These are phyloP conservation scores for Abramis brama DNA, from an alignment of 2,113 vertebrate genomes.

Conservation along the genomic window DNA sequence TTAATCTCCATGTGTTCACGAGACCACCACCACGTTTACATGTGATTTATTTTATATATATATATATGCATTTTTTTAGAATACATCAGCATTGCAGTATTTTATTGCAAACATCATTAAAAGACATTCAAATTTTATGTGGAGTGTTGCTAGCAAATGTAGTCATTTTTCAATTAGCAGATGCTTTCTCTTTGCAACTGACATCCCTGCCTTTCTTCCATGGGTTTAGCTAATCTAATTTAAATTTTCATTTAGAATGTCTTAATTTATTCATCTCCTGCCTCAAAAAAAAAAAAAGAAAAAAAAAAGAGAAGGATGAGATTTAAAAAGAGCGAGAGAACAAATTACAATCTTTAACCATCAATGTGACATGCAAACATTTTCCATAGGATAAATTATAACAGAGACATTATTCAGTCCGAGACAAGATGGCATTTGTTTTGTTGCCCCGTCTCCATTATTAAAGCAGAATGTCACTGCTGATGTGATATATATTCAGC, in stretches of 20 bases:
- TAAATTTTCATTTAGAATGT: slow-evolving; percentile 43
- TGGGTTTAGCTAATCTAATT: slow-evolving; percentile 36
- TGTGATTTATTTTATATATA: no score
- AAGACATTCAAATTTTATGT: not conserved
- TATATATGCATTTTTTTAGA: no score
- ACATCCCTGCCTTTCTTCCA: not conserved
- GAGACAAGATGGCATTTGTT: slow-evolving; percentile 54
- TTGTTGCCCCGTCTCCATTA: slow-evolving; percentile 50
- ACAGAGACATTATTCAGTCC: slow-evolving; percentile 27
- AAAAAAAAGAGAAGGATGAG: not conserved
- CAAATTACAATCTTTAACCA: slow-evolving; percentile 45
- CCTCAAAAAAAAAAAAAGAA: slow-evolving; percentile 20
- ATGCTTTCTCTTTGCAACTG: not conserved
- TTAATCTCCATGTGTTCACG: no score
- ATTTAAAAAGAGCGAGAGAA: not conserved
- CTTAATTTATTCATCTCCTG: slow-evolving; percentile 44
- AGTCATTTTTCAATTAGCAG: slow-evolving; percentile 30
- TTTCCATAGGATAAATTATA: slow-evolving; percentile 43
- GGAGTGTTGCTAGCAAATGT: slow-evolving; percentile 19
- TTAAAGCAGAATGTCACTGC: slow-evolving; percentile 54
- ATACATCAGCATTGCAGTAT: not conserved
- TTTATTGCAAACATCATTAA: not conserved
- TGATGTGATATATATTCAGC: slow-evolving; percentile 49
- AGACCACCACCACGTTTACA: no score
- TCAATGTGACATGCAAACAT: slow-evolving; percentile 17